phyloP scores from a whole-genome alignment of 1,140 invertebrate genomes.

The Eueides isabella region DNA sequence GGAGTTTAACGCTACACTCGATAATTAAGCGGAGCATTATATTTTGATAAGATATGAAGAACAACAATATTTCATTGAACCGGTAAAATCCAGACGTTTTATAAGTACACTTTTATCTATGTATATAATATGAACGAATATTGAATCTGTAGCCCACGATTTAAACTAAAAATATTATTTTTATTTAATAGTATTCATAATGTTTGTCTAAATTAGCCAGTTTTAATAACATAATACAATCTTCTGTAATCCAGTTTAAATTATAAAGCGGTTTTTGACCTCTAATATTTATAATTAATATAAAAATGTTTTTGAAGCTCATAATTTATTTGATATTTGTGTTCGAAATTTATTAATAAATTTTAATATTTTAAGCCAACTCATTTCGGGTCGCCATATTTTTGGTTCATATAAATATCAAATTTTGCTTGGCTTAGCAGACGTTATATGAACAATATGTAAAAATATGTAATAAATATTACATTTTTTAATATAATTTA shows the following conservation, averaged over 20 bases:
- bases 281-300: constrained; percentile 8
- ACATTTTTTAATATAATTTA: too few species aligned
- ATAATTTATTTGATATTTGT: constrained; percentile 10
- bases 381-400: background rate
- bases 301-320: background rate
- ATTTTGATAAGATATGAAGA: too few species aligned
- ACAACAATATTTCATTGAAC: too few species aligned
- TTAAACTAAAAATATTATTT: background rate
- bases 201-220: background rate
- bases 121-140: background rate
- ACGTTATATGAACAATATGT: background rate
- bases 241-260: constrained; percentile 3
- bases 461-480: too few species aligned
- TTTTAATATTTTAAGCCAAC: background rate
- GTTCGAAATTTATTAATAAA: background rate
- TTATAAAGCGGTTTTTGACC: constrained; percentile 10
- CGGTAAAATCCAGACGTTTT: too few species aligned
- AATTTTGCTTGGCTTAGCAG: background rate
- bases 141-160: background rate
- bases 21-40: too few species aligned
- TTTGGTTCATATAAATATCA: background rate
- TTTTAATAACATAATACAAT: background rate
- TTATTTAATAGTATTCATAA: background rate
- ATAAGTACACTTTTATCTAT: too few species aligned
- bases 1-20: too few species aligned